phyloP scores from a whole-genome alignment of 2,888 invertebrate species.

The Erannis defoliaria region DNA sequence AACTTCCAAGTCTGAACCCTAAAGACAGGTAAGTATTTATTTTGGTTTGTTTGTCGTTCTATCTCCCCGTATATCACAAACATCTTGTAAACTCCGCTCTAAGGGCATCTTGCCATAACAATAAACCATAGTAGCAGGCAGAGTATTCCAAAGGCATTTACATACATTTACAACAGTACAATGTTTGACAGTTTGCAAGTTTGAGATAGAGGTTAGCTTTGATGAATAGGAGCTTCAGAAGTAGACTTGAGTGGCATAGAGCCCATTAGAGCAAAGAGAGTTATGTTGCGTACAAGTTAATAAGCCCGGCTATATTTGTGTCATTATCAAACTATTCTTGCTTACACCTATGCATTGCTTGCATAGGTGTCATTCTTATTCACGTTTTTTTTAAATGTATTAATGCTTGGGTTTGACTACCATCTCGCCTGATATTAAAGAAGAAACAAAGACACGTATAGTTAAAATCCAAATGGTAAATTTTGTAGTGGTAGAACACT shows the following conservation, averaged over 20 bases:
- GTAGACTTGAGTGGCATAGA: constrained; percentile 35
- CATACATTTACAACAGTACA: constrained; percentile 58
- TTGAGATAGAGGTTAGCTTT: constrained; percentile 58
- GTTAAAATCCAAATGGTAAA: too few relatives aligned
- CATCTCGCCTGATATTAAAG: too few relatives aligned
- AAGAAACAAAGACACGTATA: too few relatives aligned
- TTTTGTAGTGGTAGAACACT: too few relatives aligned
- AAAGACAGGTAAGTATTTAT: too few relatives aligned
- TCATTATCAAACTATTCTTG: background rate
- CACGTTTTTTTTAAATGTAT: background rate
- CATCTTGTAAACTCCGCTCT: constrained; percentile 68
- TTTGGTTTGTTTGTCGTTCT: constrained; percentile 3
- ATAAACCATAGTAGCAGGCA: constrained; percentile 69
- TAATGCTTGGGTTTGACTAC: background rate
- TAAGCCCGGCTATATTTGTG: too few relatives aligned
- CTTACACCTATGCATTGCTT: too few relatives aligned
- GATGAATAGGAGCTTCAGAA: constrained; percentile 52
- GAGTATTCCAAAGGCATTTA: constrained; percentile 65
- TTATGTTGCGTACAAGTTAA: background rate
- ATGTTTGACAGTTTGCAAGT: constrained; percentile 80
- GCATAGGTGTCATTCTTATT: too few relatives aligned
- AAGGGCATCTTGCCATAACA: constrained; percentile 80
- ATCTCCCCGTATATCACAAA: constrained; percentile 55
- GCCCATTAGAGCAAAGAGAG: too few relatives aligned
- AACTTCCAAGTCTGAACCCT: too few relatives aligned